A percentile compares a stretch with the other conserved stretches of the same genome.
Evolutionary conservation across 2,113 vertebrate genomes (phyloP).

Genomic region (Crypturellus undulatus): DNA sequence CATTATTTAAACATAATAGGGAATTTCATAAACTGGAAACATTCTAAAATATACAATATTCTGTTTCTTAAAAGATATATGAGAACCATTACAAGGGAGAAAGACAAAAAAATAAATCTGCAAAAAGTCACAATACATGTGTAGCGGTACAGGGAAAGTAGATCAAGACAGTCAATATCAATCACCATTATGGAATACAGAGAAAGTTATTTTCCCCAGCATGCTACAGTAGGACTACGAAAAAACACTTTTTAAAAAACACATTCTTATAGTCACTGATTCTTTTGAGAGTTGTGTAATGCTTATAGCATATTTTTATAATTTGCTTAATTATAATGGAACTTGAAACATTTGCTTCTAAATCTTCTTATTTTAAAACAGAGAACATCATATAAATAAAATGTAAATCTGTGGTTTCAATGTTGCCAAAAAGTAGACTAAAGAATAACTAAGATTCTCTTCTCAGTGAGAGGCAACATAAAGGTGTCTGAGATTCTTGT

Average conservation of each 20-base stretch:
- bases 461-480: background rate
- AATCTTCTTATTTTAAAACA: background rate
- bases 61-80: background rate
- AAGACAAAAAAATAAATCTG: background rate
- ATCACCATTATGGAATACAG: background rate
- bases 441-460: background rate
- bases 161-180: background rate
- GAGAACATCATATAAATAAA: background rate
- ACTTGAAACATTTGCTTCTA: background rate
- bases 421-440: background rate
- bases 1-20: background rate
- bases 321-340: background rate
- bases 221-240: background rate
- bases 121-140: background rate
- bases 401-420: background rate
- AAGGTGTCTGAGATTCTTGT: background rate
- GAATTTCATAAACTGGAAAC: background rate
- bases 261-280: background rate
- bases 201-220: background rate
- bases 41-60: background rate
- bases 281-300: background rate
- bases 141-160: background rate
- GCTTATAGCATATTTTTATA: background rate
- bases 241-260: background rate
- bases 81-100: background rate